Percentiles rank a stretch among this genome's conserved stretches.
These are phyloP conservation scores for Monarcha castaneiventris DNA, from an alignment of 2,113 vertebrate genomes.

Conservation along the genomic window DNA sequence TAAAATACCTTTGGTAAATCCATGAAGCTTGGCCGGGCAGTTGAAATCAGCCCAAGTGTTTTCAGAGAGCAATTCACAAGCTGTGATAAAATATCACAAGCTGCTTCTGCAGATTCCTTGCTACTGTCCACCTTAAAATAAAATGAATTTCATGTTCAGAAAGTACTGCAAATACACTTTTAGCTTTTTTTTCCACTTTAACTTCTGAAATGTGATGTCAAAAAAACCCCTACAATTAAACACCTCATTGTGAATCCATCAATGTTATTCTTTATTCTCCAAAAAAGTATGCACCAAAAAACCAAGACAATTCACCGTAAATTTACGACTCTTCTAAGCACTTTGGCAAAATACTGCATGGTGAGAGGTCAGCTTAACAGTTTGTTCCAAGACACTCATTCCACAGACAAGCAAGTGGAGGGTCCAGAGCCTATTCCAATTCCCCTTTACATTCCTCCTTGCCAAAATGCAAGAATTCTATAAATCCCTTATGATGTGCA, in stretches of 20 bases:
- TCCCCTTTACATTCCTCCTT: not conserved
- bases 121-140: slow-evolving; percentile 92
- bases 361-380: not conserved
- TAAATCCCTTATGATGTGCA: not conserved
- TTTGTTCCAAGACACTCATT: not conserved
- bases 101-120: slow-evolving; percentile 94
- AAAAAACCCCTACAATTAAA: not conserved
- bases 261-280: too few species aligned
- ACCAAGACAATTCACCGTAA: not conserved
- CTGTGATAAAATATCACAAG: slow-evolving; percentile 93
- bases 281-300: not conserved
- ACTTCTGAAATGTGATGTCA: not conserved
- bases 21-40: slow-evolving; percentile 97
- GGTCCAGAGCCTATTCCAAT: not conserved
- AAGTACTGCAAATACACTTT: not conserved
- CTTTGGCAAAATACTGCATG: not conserved
- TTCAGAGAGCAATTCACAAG: slow-evolving; percentile 95
- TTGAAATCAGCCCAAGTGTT: slow-evolving; percentile 94
- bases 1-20: slow-evolving; percentile 92
- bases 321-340: not conserved
- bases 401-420: not conserved
- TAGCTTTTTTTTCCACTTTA: not conserved
- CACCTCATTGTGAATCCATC: not conserved
- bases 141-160: not conserved
- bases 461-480: not conserved